A percentile compares a stretch with the other conserved stretches of the same genome.
phyloP scores from a whole-genome alignment of 2,113 vertebrate genomes.

The Chloebia gouldiae region DNA sequence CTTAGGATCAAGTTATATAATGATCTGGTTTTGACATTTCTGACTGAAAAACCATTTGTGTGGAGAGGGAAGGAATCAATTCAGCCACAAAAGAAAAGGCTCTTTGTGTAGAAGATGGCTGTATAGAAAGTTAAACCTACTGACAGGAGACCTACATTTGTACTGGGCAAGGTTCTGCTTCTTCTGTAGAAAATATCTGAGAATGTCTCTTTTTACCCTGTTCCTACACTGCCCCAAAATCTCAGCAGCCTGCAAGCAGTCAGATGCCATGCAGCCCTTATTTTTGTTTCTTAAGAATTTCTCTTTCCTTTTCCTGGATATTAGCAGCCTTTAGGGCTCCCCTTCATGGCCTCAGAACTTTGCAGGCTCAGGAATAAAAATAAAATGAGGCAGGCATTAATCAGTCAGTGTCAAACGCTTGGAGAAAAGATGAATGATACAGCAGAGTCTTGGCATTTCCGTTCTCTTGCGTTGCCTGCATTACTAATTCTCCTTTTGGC shows the following conservation, averaged over 20 bases:
- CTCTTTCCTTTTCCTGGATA: background rate
- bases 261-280: background rate
- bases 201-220: background rate
- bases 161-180: background rate
- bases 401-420: conserved; percentile 42
- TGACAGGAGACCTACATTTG: background rate
- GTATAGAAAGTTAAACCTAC: background rate
- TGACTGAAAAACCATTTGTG: background rate
- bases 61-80: background rate
- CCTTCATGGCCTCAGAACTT: conserved; percentile 6
- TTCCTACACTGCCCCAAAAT: background rate
- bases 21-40: conserved; percentile 22
- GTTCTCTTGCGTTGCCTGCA: background rate
- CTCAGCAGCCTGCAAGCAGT: background rate
- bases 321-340: background rate
- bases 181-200: background rate
- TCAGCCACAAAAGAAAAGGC: conserved; percentile 15
- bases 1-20: conserved; percentile 20
- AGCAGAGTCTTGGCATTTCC: conserved; percentile 47
- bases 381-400: conserved; percentile 43
- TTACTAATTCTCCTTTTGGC: conserved; percentile 15
- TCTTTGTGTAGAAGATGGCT: conserved; percentile 21
- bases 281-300: background rate
- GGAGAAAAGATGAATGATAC: conserved; percentile 48
- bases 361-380: conserved; percentile 3